Evolutionary conservation across 1,140 invertebrate species (phyloP).

Genomic region (Centruroides sculpturatus): DNA sequence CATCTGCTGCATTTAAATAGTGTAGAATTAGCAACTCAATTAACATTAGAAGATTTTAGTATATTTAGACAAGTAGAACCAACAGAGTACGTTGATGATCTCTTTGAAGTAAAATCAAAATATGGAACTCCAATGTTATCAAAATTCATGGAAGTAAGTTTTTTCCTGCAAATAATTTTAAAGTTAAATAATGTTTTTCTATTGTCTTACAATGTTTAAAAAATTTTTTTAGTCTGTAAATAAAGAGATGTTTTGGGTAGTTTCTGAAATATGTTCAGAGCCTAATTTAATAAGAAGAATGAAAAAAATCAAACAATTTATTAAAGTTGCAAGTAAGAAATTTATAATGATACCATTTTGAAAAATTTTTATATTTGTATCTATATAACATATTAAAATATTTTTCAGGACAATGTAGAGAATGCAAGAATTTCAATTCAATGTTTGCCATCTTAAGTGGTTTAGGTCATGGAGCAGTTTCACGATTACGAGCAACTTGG

Average conservation of each 20-base stretch:
- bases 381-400: not conserved
- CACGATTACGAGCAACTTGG: slow-evolving; percentile 81
- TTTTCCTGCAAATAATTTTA: too few relatives aligned
- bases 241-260: slow-evolving; percentile 99
- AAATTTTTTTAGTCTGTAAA: slow-evolving; percentile 59
- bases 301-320: slow-evolving; percentile 98
- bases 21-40: slow-evolving; percentile 86
- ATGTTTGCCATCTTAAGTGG: slow-evolving; percentile 99
- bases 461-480: slow-evolving; percentile 84
- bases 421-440: slow-evolving; percentile 99
- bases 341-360: not conserved
- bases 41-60: slow-evolving; percentile 87
- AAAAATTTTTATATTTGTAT: not conserved
- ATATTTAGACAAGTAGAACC: slow-evolving; percentile 95
- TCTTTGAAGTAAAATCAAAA: slow-evolving; percentile 76
- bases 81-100: slow-evolving; percentile 94
- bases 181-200: too few relatives aligned
- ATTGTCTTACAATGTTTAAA: not conserved
- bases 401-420: slow-evolving; percentile 56
- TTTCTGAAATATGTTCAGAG: slow-evolving; percentile 91
- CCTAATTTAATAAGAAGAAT: slow-evolving; percentile 78
- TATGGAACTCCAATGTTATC: slow-evolving; percentile 88
- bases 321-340: slow-evolving; percentile 66
- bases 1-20: slow-evolving; percentile 91
- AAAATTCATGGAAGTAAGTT: slow-evolving; percentile 65